A percentile compares a stretch with the other conserved stretches of the same genome.
phyloP scores from a whole-genome alignment of 2,888 invertebrate species.

The Eristalis arbustorum region DNA sequence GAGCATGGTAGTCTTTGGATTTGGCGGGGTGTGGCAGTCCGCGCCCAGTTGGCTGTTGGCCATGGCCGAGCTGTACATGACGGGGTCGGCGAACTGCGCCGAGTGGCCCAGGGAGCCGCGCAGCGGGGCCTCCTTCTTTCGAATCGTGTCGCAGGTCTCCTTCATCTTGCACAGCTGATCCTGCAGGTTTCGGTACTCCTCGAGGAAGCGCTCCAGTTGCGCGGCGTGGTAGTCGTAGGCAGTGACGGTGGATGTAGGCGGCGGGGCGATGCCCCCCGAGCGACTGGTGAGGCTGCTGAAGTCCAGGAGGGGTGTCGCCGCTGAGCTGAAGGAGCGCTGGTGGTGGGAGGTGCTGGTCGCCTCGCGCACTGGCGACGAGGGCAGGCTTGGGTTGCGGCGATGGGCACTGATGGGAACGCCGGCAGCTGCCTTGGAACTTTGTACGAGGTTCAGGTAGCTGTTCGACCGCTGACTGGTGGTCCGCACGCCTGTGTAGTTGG shows the following conservation, averaged over 20 bases:
- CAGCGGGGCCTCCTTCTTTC: constrained; percentile 80
- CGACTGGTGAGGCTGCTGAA: constrained; percentile 76
- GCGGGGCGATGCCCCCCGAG: constrained; percentile 75
- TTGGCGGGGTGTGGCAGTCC: constrained; percentile 73
- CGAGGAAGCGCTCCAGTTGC: constrained; percentile 88
- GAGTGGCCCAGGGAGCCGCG: constrained; percentile 76
- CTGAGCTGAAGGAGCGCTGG: constrained; percentile 78
- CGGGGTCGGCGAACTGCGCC: constrained; percentile 79
- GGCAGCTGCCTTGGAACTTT: constrained; percentile 74
- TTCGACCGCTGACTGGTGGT: constrained; percentile 82
- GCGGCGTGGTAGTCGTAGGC: constrained; percentile 89
- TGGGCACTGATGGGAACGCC: constrained; percentile 56
- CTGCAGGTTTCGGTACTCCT: constrained; percentile 89
- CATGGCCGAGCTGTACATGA: constrained; percentile 79
- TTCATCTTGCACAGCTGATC: constrained; percentile 91
- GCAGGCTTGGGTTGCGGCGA: constrained; percentile 83
- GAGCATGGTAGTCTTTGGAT: constrained; percentile 82
- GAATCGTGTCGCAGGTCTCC: constrained; percentile 87
- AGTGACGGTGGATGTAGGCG: constrained; percentile 81
- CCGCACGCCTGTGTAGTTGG: constrained; percentile 78
- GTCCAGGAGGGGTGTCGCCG: constrained; percentile 78
- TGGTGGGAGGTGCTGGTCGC: constrained; percentile 72
- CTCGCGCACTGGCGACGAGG: constrained; percentile 84
- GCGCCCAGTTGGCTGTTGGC: constrained; percentile 72
- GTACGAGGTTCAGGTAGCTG: constrained; percentile 86